These are phyloP conservation scores for Polydrusus pterygomalis DNA, from an alignment of 2,888 invertebrate species.

Conservation along the genomic window DNA sequence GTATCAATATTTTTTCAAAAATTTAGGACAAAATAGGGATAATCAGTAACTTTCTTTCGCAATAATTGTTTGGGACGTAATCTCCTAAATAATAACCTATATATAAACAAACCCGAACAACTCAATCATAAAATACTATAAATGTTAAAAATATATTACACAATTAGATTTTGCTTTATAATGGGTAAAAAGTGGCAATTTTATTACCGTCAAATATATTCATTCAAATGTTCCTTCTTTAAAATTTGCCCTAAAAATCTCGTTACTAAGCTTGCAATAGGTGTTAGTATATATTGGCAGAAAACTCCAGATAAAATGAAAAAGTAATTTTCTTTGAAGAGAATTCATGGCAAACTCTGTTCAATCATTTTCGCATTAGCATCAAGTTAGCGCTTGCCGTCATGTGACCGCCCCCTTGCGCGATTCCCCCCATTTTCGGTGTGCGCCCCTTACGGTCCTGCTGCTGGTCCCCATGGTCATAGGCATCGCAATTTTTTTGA, in stretches of 20 bases:
- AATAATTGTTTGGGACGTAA: too few relatives aligned
- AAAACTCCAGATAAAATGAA: conserved; percentile 70
- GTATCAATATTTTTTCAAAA: too few relatives aligned
- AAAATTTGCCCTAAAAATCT: conserved; percentile 27
- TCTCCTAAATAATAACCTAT: too few relatives aligned
- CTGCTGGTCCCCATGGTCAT: conserved; percentile 27
- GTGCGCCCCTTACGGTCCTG: conserved; percentile 22
- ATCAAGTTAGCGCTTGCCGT: conserved; percentile 71
- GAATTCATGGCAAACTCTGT: conserved; percentile 71
- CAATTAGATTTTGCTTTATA: background rate
- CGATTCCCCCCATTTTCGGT: conserved; percentile 37
- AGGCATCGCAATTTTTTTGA: conserved; percentile 24
- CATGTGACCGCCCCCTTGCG: conserved; percentile 64
- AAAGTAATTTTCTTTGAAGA: conserved; percentile 72
- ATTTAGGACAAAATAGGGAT: too few relatives aligned
- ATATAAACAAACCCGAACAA: too few relatives aligned
- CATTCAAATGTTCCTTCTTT: conserved; percentile 16
- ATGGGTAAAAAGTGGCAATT: background rate
- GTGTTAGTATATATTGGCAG: conserved; percentile 59
- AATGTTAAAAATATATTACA: too few relatives aligned
- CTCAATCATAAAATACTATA: too few relatives aligned
- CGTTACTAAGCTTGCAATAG: conserved; percentile 37
- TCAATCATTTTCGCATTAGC: conserved; percentile 71
- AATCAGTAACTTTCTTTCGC: too few relatives aligned
- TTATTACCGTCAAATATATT: background rate